Evolutionary conservation across 2,113 vertebrate genomes (phyloP).

Genomic region (Lepus americanus): DNA sequence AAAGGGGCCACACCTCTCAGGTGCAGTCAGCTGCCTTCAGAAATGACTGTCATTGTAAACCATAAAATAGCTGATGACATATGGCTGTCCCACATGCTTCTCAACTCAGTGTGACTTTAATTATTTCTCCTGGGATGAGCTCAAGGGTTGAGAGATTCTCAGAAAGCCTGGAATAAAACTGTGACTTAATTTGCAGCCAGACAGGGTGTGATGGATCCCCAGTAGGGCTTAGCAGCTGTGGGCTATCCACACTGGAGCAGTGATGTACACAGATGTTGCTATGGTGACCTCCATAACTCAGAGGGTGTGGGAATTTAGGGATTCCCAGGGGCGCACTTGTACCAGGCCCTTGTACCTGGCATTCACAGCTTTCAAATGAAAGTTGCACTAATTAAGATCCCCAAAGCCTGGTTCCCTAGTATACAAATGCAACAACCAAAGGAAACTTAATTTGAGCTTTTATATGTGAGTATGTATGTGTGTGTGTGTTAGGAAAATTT

Average conservation of each 20-base stretch:
- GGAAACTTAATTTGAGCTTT: neutral
- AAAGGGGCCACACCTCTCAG: slow-evolving; percentile 50
- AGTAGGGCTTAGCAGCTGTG: slow-evolving; percentile 76
- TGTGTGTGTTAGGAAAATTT: neutral
- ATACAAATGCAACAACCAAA: neutral
- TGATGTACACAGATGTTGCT: slow-evolving; percentile 67
- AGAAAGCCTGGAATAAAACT: slow-evolving; percentile 65
- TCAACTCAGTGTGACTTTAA: slow-evolving; percentile 67
- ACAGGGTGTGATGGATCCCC: slow-evolving; percentile 73
- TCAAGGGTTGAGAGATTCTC: slow-evolving; percentile 62
- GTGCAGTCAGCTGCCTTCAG: slow-evolving; percentile 57
- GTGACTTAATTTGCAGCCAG: slow-evolving; percentile 73
- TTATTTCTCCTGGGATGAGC: slow-evolving; percentile 76
- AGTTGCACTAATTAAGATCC: neutral
- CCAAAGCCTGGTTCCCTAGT: neutral
- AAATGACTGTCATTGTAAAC: slow-evolving; percentile 50
- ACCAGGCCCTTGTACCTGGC: slow-evolving; percentile 31
- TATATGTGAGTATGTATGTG: neutral
- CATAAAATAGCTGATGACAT: slow-evolving; percentile 71
- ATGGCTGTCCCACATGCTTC: slow-evolving; percentile 25
- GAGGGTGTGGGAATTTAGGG: slow-evolving; percentile 77
- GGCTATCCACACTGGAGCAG: neutral
- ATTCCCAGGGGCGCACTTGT: slow-evolving; percentile 51
- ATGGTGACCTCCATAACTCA: slow-evolving; percentile 76
- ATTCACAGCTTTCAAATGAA: slow-evolving; percentile 45